These are phyloP conservation scores for Netelia virgata DNA, from an alignment of 2,888 invertebrate genomes.

Conservation along the genomic window DNA sequence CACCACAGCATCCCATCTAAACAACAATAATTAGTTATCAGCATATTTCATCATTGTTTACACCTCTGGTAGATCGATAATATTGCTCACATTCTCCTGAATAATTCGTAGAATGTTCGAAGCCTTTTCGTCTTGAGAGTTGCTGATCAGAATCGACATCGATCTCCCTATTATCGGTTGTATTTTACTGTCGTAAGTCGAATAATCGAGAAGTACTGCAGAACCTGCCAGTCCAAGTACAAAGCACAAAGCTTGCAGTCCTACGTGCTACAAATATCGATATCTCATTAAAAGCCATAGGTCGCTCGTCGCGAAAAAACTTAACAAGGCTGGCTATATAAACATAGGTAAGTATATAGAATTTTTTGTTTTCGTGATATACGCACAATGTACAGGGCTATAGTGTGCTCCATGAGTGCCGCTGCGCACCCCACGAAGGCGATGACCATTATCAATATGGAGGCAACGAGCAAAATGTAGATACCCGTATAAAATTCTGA, in stretches of 20 bases:
- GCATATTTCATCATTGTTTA: neutral
- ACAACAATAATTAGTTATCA: slow-evolving; percentile 62
- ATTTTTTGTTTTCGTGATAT: slow-evolving; percentile 20
- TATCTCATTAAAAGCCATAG: neutral
- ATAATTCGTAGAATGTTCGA: slow-evolving; percentile 90
- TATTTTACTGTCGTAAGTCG: slow-evolving; percentile 92
- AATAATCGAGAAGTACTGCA: slow-evolving; percentile 92
- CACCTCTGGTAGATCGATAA: neutral
- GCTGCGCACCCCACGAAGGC: slow-evolving; percentile 93
- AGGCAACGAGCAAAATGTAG: slow-evolving; percentile 91
- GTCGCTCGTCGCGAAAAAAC: neutral
- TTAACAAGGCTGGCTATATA: neutral
- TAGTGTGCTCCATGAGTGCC: slow-evolving; percentile 91
- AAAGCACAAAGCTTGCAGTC: slow-evolving; percentile 90
- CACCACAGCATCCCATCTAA: slow-evolving; percentile 96
- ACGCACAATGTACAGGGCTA: slow-evolving; percentile 90
- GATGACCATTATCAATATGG: slow-evolving; percentile 91
- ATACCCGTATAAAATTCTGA: slow-evolving; percentile 93
- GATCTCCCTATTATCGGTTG: slow-evolving; percentile 91
- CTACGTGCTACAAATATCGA: slow-evolving; percentile 88
- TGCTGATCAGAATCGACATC: slow-evolving; percentile 91
- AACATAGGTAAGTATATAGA: too few relatives aligned
- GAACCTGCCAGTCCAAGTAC: slow-evolving; percentile 91
- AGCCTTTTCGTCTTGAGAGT: slow-evolving; percentile 90
- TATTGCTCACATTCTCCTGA: slow-evolving; percentile 91